A percentile compares a stretch with the other conserved stretches of the same genome.
Evolutionary conservation across 1,140 invertebrate genomes (phyloP).

Genomic region (Musca vetustissima): DNA sequence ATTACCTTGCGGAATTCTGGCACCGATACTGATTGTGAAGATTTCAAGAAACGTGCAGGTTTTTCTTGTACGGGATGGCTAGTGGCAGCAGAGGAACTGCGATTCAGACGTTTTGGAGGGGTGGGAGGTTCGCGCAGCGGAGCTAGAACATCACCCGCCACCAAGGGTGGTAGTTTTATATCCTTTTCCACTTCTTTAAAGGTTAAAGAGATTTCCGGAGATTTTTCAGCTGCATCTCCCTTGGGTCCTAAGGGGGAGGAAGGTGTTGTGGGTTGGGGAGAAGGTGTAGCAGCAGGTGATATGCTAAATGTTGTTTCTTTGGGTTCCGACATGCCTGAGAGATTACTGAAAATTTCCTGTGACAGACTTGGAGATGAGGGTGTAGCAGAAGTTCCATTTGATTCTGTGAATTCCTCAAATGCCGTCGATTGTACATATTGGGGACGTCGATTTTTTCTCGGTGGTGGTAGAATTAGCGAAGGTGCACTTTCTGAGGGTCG

Average conservation of each 20-base stretch:
- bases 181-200: slow-evolving; percentile 48
- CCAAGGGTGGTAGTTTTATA: slow-evolving; percentile 30
- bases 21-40: background rate
- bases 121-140: background rate
- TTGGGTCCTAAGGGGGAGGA: background rate
- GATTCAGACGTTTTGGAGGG: slow-evolving; percentile 25
- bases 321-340: too few relatives aligned
- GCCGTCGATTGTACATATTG: background rate
- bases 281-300: background rate
- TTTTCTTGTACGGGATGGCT: background rate
- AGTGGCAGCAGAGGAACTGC: background rate
- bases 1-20: slow-evolving; percentile 4
- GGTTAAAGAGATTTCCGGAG: slow-evolving; percentile 29
- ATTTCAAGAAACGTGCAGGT: background rate
- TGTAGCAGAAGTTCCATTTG: background rate
- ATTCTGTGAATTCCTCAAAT: background rate
- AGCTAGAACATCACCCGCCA: background rate
- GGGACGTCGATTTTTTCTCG: background rate
- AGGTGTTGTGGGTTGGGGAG: too few relatives aligned
- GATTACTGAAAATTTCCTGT: background rate
- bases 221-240: background rate
- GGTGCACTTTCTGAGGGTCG: slow-evolving; percentile 19
- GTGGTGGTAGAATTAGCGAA: slow-evolving; percentile 12
- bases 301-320: too few relatives aligned
- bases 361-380: background rate